phyloP scores from a whole-genome alignment of 92 coral and sea anemone species.

The Palythoa caribaeorum region DNA sequence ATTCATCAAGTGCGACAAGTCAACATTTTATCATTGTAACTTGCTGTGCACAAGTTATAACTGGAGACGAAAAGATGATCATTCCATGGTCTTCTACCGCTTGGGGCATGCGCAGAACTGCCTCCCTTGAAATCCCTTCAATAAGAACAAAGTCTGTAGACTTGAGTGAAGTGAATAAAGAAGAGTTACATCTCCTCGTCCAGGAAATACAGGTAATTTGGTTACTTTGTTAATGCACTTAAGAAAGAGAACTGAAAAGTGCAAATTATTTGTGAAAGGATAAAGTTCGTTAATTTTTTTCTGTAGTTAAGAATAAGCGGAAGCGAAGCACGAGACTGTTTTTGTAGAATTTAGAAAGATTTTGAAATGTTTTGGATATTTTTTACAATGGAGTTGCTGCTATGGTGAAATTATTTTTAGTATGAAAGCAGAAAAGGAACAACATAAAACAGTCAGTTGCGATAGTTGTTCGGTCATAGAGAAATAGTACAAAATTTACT shows the following conservation, averaged over 20 bases:
- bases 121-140: conserved; percentile 59
- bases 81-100: conserved; percentile 72
- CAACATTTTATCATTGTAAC: conserved; percentile 47
- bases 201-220: conserved; percentile 44
- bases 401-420: too few relatives aligned
- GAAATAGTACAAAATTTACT: too few relatives aligned
- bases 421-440: too few relatives aligned
- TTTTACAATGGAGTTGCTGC: too few relatives aligned
- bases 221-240: not conserved
- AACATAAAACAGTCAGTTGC: too few relatives aligned
- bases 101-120: conserved; percentile 71
- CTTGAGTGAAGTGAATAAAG: conserved; percentile 30
- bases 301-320: too few relatives aligned
- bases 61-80: conserved; percentile 12
- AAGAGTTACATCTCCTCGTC: conserved; percentile 53
- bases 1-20: not conserved
- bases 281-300: too few relatives aligned
- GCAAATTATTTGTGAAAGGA: not conserved
- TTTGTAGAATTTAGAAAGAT: too few relatives aligned
- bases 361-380: too few relatives aligned
- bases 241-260: too few relatives aligned
- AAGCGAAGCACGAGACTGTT: too few relatives aligned
- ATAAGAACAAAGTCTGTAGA: conserved; percentile 59
- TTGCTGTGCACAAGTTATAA: conserved; percentile 51
- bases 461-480: too few relatives aligned